phyloP scores from a whole-genome alignment of 2,797 vertebrate genomes.

The Karalla daura region DNA sequence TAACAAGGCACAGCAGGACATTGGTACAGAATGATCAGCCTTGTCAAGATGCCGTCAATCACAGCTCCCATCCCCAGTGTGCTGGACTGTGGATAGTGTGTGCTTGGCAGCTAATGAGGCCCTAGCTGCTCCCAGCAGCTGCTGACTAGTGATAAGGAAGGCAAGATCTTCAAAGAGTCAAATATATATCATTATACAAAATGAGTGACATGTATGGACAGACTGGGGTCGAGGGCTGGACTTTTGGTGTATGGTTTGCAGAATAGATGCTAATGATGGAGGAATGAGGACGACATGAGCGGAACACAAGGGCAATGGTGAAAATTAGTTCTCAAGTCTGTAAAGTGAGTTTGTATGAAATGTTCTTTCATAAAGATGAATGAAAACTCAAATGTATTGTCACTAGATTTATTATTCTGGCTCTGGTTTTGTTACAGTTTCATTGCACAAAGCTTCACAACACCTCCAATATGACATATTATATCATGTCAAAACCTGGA shows the following conservation, averaged over 20 bases:
- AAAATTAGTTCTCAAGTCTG: no score
- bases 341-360: no score
- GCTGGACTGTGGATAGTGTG: constrained; percentile 23
- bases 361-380: no score
- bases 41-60: constrained; percentile 57
- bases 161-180: constrained; percentile 22
- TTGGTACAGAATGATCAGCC: constrained; percentile 33
- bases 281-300: not conserved
- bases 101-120: constrained; percentile 46
- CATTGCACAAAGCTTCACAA: no score
- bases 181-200: constrained; percentile 14
- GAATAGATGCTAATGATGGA: constrained; percentile 18
- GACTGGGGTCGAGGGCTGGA: not conserved
- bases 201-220: constrained; percentile 7
- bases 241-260: constrained; percentile 3
- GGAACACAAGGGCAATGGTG: not conserved
- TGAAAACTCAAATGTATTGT: no score
- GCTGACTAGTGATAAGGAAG: constrained; percentile 40
- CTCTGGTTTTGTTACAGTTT: no score
- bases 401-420: no score
- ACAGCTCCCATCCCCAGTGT: constrained; percentile 38
- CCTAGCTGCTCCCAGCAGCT: constrained; percentile 26
- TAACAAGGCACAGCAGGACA: constrained; percentile 48
- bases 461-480: no score
- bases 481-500: no score